Evolutionary conservation across 2,113 vertebrate species (phyloP), one percentile per base, ranked within the genome.

Genomic region (Dermatemys mawii): DNA sequence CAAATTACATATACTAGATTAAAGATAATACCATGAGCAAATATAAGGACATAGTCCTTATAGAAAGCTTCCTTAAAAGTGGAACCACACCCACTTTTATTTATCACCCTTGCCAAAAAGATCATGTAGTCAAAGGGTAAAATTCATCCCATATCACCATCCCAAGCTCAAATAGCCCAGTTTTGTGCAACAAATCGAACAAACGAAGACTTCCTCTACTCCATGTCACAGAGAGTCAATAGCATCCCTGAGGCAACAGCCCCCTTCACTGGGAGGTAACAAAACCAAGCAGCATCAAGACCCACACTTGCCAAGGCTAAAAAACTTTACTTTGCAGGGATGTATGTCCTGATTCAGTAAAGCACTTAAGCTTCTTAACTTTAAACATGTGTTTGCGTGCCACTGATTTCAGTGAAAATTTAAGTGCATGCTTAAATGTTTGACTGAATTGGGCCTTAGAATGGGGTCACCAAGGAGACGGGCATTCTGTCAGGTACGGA

Each of bases 391-490:
- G 26, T 53, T 0, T 4, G 90, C 94, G 79, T 1, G 70, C 79
- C 49, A 84, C 44, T 32, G 27, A 51, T 48, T 63, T 60, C 78
- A 55, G 78, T 89, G 81, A 38, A 51, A 70, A 70, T 24, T 76
- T 29, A 81, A 38, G 44, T 26, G 70, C n/a, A 87, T 57, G 27
- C 60, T 87, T 83, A 84, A 22, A 26, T 53, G 78, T 29, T 60
- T 60, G 55, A 60, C 7, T 3, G 12, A 60, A 60, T 14, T 60
- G 55, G 55, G 54, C 29, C 87, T 86, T 80, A n/a, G 82, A 91
- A 93, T 14, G 32, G 55, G 19, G 84, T 70, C 82, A 85, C 70
- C 70, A 93, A 91, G 88, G 83, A 83, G 75, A 70, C 92, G 87
- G 88, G 48, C 57, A 46, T 55, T 81, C 32, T 63, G 60, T 70